Percentiles rank a stretch among this genome's conserved stretches.
Evolutionary conservation across 2,113 vertebrate genomes (phyloP).

Genomic region (Phocoena phocoena): DNA sequence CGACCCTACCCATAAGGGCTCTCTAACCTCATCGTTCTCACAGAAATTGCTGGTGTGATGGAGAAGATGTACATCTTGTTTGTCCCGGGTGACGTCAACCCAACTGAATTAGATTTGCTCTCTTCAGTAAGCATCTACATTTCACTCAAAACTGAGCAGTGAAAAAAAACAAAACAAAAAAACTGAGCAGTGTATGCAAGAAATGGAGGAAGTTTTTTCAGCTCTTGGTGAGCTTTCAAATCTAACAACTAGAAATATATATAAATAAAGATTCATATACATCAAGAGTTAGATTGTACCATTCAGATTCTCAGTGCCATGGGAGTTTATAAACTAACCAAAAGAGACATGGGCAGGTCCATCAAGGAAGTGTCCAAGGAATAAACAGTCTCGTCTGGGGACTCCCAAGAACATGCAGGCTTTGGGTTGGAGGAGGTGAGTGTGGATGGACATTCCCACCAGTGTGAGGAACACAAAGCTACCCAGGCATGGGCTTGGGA

Average conservation of each 20-base stretch:
- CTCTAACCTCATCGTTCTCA: background rate
- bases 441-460: background rate
- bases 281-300: background rate
- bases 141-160: background rate
- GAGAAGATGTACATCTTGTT: background rate
- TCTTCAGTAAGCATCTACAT: background rate
- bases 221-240: background rate
- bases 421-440: background rate
- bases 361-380: background rate
- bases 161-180: no score
- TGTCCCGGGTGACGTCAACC: background rate
- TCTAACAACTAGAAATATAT: conserved; percentile 14
- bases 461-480: background rate
- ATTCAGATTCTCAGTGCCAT: background rate
- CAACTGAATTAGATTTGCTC: background rate
- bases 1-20: background rate
- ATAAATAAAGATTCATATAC: background rate
- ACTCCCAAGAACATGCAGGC: background rate
- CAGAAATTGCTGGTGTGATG: background rate
- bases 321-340: background rate
- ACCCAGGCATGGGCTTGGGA: background rate
- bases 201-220: background rate
- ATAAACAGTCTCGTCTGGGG: background rate
- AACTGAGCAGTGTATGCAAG: background rate
- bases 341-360: background rate